Evolutionary conservation across 2,113 vertebrate genomes (phyloP).

Genomic region (Melanotaenia duboulayi): DNA sequence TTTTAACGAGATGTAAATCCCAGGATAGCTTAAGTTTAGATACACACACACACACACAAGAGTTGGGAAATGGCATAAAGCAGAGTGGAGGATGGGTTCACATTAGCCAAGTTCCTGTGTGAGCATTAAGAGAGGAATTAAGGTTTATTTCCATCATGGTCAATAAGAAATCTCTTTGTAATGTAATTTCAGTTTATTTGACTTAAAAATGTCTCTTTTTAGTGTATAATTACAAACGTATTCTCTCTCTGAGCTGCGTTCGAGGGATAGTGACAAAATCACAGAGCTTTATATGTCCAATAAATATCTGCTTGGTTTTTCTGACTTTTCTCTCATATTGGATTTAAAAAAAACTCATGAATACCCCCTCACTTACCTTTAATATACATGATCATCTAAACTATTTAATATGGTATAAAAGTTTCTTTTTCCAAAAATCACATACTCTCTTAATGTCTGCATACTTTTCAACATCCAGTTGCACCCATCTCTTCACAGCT

Average conservation of each 20-base stretch:
- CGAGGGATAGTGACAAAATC: no score
- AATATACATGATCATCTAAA: background rate
- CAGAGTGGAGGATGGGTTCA: background rate
- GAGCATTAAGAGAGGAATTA: background rate
- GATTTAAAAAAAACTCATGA: no score
- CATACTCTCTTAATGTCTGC: background rate
- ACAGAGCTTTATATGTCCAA: no score
- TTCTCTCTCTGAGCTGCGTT: no score
- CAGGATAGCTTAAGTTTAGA: conserved; percentile 44
- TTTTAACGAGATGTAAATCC: conserved; percentile 61
- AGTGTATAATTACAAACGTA: no score
- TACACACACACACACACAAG: background rate
- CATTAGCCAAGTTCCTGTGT: background rate
- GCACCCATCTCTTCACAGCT: background rate
- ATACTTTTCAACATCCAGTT: background rate
- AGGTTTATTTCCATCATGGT: no score
- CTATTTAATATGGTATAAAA: background rate
- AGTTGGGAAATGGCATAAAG: background rate
- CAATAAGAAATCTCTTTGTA: no score
- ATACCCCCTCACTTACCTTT: background rate
- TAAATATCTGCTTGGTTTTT: no score
- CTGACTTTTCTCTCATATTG: no score
- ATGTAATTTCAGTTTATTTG: no score
- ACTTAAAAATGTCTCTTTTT: no score
- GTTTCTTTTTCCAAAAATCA: background rate